phyloP scores from a whole-genome alignment of 2,888 invertebrate genomes.

The Lampropteryx suffumata region DNA sequence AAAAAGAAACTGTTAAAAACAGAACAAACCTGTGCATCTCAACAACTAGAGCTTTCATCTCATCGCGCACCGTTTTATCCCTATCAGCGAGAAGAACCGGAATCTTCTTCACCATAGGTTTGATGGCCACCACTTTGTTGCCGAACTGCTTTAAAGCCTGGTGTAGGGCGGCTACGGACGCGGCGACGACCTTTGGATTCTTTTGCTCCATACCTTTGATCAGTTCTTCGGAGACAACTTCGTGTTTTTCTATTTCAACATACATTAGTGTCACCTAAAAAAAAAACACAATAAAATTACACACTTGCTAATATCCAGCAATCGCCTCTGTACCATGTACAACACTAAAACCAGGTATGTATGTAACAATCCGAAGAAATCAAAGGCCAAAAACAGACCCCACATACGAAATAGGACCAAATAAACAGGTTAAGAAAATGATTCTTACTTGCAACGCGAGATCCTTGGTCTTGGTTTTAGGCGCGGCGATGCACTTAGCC shows the following conservation, averaged over 20 bases:
- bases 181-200: constrained; percentile 97
- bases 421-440: background rate
- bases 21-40: constrained; percentile 93
- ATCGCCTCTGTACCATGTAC: too few relatives aligned
- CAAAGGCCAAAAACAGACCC: too few relatives aligned
- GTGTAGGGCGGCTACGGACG: constrained; percentile 89
- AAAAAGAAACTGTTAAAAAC: too few relatives aligned
- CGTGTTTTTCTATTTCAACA: constrained; percentile 97
- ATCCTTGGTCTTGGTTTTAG: constrained; percentile 95
- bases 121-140: constrained; percentile 93
- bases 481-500: constrained; percentile 95
- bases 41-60: constrained; percentile 94
- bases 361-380: background rate
- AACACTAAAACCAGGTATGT: too few relatives aligned
- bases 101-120: constrained; percentile 94
- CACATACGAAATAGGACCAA: background rate
- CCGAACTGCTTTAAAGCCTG: constrained; percentile 95
- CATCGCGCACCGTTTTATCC: constrained; percentile 95
- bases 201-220: constrained; percentile 97
- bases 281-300: background rate
- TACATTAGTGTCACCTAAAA: constrained; percentile 94
- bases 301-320: background rate
- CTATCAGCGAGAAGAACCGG: constrained; percentile 93
- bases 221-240: constrained; percentile 93
- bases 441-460: constrained; percentile 87